Evolutionary conservation across 2,797 vertebrate genomes (phyloP), one percentile per base, ranked within the genome.

Genomic region (Neosalanx taihuensis): DNA sequence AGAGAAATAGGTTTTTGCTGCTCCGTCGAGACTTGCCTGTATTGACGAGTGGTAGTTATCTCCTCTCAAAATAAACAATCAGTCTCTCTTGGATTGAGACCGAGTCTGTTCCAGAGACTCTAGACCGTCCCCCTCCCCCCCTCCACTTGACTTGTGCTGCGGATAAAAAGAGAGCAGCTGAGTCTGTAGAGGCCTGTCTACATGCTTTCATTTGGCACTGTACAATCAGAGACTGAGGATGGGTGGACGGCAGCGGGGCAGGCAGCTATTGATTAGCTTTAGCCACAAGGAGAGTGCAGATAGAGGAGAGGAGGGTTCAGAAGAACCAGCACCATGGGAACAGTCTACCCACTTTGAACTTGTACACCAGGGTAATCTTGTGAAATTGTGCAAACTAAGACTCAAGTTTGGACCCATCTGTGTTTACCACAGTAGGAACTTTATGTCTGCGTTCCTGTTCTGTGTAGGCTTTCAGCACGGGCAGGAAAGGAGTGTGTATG

Each of bases 41-140:
- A 69, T 74, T 78, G 84, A 83, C 82, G 77, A 75, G 76, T 74
- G 76, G 77, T 76, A 75, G 61, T 35, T 35, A 5, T 73, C 78
- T 68, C 64, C 41, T 73, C 46, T 78, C 37, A 79, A 67, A 51
- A 77, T 15, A 73, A 64, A 69, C 70, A 63, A 59, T 74, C 67
- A 74, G 49, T 67, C 77, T 30, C 71, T 73, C 2, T 2, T 35
- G 30, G 9, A 62, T 63, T 46, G 53, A 29, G 49, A 61, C 60
- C 30, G 41, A 15, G 31, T 62, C 60, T 18, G 6, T 18, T 35
- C 6, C 51, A 17, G 12, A 46, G 41, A 9, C 41, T 30, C 26
- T 13, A 64, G 15, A 35, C 17, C 3, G n/a, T 26, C 49, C 56
- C 62, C 23, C 23, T 1, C 23, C 23, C 23, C 23, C 33, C 62